These are phyloP conservation scores for Uropetala carovei DNA, from an alignment of 2,888 invertebrate genomes.

Conservation along the genomic window DNA sequence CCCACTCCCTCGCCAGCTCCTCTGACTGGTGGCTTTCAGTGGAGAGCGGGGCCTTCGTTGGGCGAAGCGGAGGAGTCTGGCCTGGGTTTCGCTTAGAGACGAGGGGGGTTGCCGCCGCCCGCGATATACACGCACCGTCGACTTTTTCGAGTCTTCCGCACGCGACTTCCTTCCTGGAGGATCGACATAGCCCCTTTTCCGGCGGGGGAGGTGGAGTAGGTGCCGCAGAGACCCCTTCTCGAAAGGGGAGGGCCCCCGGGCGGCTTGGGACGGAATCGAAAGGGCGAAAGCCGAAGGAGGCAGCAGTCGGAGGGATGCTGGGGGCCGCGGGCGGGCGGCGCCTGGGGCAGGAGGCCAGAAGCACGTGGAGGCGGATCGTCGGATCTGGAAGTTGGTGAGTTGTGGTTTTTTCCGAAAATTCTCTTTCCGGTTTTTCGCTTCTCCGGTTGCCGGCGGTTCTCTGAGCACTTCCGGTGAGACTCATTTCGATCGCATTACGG, in stretches of 20 bases:
- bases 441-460: not conserved
- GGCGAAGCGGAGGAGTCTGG: not conserved
- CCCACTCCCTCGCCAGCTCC: conserved; percentile 22
- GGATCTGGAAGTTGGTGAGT: not conserved
- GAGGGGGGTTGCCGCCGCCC: not conserved
- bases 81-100: not conserved
- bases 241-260: not conserved
- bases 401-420: not conserved
- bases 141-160: not conserved
- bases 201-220: not conserved
- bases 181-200: not conserved
- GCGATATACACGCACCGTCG: not conserved
- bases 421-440: not conserved
- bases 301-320: not conserved
- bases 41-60: not conserved
- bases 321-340: conserved; percentile 27
- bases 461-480: too few relatives aligned
- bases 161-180: not conserved
- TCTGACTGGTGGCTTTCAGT: not conserved
- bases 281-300: not conserved
- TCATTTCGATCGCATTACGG: too few relatives aligned
- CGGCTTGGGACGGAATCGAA: not conserved
- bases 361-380: conserved; percentile 5
- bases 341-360: not conserved
- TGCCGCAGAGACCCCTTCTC: not conserved